Evolutionary conservation across 2,113 vertebrate species (phyloP).

Genomic region (Naja naja): DNA sequence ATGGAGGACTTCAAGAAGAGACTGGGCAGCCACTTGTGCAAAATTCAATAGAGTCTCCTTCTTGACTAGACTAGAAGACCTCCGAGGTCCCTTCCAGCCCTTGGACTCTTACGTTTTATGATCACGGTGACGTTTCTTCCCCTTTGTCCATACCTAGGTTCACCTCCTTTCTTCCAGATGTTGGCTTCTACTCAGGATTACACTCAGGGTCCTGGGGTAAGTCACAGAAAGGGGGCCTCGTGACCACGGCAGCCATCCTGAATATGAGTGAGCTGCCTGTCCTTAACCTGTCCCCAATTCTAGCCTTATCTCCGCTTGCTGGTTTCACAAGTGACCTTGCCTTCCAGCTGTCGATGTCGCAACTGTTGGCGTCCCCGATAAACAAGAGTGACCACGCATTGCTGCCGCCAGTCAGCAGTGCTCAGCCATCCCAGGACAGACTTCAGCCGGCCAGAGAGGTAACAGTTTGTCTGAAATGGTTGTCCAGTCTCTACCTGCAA

Average conservation of each 20-base stretch:
- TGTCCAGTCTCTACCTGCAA: too few relatives aligned
- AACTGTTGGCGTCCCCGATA: conserved; percentile 75
- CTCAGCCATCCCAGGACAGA: conserved; percentile 62
- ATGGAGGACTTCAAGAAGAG: too few relatives aligned
- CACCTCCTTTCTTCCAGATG: accelerated
- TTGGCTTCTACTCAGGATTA: conserved; percentile 63
- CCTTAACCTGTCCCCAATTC: too few relatives aligned
- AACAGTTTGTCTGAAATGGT: background rate
- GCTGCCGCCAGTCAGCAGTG: conserved; percentile 49
- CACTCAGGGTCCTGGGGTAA: conserved; percentile 81
- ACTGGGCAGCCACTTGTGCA: too few relatives aligned
- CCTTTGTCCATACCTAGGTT: conserved; percentile 18
- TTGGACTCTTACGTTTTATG: background rate
- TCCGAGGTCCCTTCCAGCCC: background rate
- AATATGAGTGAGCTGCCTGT: too few relatives aligned
- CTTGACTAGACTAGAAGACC: too few relatives aligned
- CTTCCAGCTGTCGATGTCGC: conserved; percentile 84
- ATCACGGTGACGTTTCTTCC: background rate
- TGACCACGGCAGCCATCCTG: too few relatives aligned
- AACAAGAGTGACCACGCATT: conserved; percentile 53
- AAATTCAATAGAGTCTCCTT: too few relatives aligned
- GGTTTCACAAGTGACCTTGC: background rate
- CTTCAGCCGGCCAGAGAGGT: conserved; percentile 70
- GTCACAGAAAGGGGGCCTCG: conserved; percentile 28
- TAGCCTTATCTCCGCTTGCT: background rate